A percentile compares a stretch with the other conserved stretches of the same genome.
Evolutionary conservation across 2,888 invertebrate species (phyloP).

Genomic region (Ernsta delagoae): DNA sequence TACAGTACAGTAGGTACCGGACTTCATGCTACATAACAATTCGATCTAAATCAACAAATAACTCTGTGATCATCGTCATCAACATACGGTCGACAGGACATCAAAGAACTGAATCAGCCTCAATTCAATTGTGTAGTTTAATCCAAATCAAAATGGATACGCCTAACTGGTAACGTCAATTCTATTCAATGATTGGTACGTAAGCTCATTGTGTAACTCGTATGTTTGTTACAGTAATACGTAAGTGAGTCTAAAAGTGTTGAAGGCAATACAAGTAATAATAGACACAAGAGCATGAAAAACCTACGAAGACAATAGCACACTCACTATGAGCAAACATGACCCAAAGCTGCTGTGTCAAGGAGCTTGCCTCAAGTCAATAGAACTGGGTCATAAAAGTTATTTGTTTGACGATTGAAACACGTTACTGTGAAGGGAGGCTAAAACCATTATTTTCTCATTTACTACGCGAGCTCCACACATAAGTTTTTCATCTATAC

Average conservation of each 20-base stretch:
- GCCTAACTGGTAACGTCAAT: slow-evolving; percentile 16
- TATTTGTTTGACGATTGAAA: background rate
- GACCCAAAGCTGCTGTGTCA: background rate
- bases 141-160: slow-evolving; percentile 15
- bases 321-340: background rate
- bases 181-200: background rate
- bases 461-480: too few relatives aligned
- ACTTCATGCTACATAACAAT: background rate
- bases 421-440: background rate
- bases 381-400: background rate
- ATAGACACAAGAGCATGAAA: background rate
- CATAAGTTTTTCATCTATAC: too few relatives aligned
- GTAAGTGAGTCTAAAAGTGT: background rate
- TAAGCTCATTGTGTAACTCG: background rate
- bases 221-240: background rate
- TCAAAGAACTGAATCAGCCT: slow-evolving; percentile 13
- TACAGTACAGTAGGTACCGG: background rate
- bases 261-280: background rate
- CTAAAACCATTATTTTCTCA: background rate
- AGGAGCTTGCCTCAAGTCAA: background rate
- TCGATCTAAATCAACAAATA: slow-evolving; percentile 15
- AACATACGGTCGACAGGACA: slow-evolving; percentile 7
- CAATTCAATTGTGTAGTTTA: slow-evolving; percentile 22
- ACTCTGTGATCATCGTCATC: slow-evolving; percentile 8
- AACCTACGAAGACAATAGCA: background rate